Conservation (phyloP, 1,140 invertebrate genomes). For the Drosophila biarmipes region DNA sequence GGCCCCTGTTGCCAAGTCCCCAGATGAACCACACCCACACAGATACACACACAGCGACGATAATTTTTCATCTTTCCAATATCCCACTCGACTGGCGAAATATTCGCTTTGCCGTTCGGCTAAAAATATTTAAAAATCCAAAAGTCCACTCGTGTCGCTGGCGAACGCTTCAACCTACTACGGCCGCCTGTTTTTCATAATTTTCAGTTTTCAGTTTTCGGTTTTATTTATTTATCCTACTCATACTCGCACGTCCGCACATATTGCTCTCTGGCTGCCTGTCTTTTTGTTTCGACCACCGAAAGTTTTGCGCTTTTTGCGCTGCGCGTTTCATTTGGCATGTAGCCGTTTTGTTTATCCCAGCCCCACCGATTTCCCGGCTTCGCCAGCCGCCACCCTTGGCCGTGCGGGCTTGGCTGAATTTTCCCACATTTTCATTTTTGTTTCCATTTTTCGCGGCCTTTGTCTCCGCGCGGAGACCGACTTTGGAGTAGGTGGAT, state of each 20-base stretch:
- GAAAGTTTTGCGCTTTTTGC: constrained; percentile 46
- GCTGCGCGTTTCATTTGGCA: constrained; percentile 49
- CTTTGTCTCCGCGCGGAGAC: constrained; percentile 36
- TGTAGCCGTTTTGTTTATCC: constrained; percentile 77
- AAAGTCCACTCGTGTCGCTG: constrained; percentile 62
- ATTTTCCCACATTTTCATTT: constrained; percentile 12
- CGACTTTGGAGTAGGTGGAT: constrained; percentile 27
- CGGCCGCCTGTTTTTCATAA: constrained; percentile 77
- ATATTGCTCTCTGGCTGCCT: constrained; percentile 1
- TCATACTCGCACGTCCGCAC: constrained; percentile 38
- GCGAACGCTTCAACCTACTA: constrained; percentile 41
- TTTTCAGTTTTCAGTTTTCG: constrained; percentile 64
- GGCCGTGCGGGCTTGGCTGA: constrained; percentile 15
- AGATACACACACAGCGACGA: constrained; percentile 17
- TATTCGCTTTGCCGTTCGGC: constrained; percentile 64
- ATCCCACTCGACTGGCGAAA: constrained; percentile 66
- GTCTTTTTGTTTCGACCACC: constrained; percentile 38
- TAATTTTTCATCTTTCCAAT: constrained; percentile 76
- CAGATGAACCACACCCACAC: constrained; percentile 12
- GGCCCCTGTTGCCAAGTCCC: constrained; percentile 59
- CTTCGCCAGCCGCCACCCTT: constrained; percentile 24
- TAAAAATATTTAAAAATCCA: constrained; percentile 81
- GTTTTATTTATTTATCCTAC: constrained; percentile 75
- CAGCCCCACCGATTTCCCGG: constrained; percentile 10
- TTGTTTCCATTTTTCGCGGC: constrained; percentile 28